Conservation (phyloP, 2,888 invertebrate genomes). For the Troides oblongomaculatus region DNA sequence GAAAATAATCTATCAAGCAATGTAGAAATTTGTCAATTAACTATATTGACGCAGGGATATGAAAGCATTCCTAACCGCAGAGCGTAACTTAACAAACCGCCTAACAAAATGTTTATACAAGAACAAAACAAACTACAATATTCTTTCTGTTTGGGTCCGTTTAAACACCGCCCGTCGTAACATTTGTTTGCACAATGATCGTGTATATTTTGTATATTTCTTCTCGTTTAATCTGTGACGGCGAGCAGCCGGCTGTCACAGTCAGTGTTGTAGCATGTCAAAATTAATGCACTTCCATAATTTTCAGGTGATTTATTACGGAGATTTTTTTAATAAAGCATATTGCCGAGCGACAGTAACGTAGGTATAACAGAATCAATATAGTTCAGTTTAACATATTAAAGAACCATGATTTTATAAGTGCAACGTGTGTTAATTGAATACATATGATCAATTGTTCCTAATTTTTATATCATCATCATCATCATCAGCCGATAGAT, state of each 20-base stretch:
- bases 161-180: constrained; percentile 48
- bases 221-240: constrained; percentile 55
- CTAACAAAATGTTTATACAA: constrained; percentile 54
- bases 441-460: background rate
- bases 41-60: constrained; percentile 24
- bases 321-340: background rate
- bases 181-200: constrained; percentile 63
- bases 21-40: constrained; percentile 21
- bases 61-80: constrained; percentile 36
- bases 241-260: constrained; percentile 53
- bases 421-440: background rate
- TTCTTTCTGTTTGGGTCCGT: constrained; percentile 44
- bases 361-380: no score
- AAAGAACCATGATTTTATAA: background rate
- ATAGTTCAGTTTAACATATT: background rate
- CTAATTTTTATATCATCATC: no score
- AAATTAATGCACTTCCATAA: constrained; percentile 26
- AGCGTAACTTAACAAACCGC: constrained; percentile 49
- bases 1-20: background rate
- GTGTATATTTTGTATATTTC: constrained; percentile 51
- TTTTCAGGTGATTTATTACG: constrained; percentile 25
- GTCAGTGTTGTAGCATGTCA: constrained; percentile 26
- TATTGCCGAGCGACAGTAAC: no score
- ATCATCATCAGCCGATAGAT: no score
- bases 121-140: constrained; percentile 52